Base-by-base conservation (phyloP, 2,888 invertebrate species). In the Caenorhabditis virilis region DNA sequence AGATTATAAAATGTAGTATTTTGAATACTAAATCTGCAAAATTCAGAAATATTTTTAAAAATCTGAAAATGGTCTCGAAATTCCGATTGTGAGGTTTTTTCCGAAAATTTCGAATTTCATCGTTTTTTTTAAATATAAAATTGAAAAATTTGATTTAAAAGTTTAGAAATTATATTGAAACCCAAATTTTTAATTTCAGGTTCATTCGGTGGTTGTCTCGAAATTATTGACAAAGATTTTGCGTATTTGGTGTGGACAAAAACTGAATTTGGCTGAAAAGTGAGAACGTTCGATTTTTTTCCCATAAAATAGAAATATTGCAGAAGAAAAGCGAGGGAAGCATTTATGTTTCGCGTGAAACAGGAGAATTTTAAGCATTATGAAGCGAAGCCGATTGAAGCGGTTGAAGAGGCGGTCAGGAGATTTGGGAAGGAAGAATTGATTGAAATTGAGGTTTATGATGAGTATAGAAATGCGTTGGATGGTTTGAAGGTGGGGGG, bases 391-490 rank as follows among this genome's bases (percentile, higher is more conserved):
- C 56, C 56, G n/a, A 36, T 49, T 20, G 16, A 23, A 35, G 16
- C 11, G 25, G 42, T 56, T 16, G 49, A 16, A 9, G 49, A 35
- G 30, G 49, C 56, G 11, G 27, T 48, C 11, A 33, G 47, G 7
- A 13, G 16, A 18, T 18, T 20, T 9, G 56, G 49, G 36, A 26
- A 18, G 4, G 18, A 41, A 13, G 13, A 16, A 7, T 22, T 56
- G 20, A 41, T 56, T 30, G 56, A 56, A 22, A 43, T 56, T 20
- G 43, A 35, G 18, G 43, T 56, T 22, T 56, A 43, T 47, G 56
- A 56, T 23, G 49, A 49, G 35, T 38, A 56, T 23, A 11, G 33
- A 6, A 20, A 39, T 18, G 27, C 20, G 6, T n/a, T 55, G 23
- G 22, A 30, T 9, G 30, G 30, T 1, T 20, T 55, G 23, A 41